Base-by-base conservation (phyloP, 2,113 vertebrate genomes). In the Galbula dea region DNA sequence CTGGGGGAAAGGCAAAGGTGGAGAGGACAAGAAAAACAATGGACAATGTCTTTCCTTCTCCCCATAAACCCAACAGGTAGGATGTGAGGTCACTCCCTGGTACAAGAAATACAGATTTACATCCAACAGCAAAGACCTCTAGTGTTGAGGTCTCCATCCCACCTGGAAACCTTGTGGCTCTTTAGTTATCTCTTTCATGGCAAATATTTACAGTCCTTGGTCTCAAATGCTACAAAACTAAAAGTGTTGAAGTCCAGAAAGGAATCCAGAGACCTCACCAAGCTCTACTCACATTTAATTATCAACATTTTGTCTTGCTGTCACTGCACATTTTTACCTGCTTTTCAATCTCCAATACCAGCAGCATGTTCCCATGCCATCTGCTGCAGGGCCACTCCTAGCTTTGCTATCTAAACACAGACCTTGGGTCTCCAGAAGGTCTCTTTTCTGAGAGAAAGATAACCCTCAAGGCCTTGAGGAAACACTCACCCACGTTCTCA, bases 31-130 rank as follows among this genome's bases (percentile, higher is more conserved):
- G 32, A 15, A 45, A 45, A 49, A 29, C 16, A 16, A 19, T 5
- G n/a, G n/a, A 32, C 4, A 16, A 2, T 23, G 36, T 34, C n/a
- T 24, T 63, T 29, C 49, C 30, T 46, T 41, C 30, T 51, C 12
- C 21, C 7, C 39, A 61, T 34, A 55, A 79, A 67, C 2, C 4
- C 27, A 16, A 4, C 2, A 7, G 12, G 29, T 7, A 34, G 48
- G 14, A 4, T 2, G 2, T 4, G n/a, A 27, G 10, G 3, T 19
- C 41, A 22, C 32, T 55, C n/a, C 8, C 20, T 10, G 32, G 21
- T 10, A 51, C 49, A 29, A 24, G 24, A 80, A 85, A 27, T 11
- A 41, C 8, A 48, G n/a, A n/a, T 54, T 48, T 32, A 29, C 11
- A 19, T 24, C n/a, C 45, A 68, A 8, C 43, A 30, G 3, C 1